A percentile compares a stretch with the other conserved stretches of the same genome.
Evolutionary conservation across 2,797 vertebrate genomes (phyloP).

Genomic region (Eidolon dupreanum): DNA sequence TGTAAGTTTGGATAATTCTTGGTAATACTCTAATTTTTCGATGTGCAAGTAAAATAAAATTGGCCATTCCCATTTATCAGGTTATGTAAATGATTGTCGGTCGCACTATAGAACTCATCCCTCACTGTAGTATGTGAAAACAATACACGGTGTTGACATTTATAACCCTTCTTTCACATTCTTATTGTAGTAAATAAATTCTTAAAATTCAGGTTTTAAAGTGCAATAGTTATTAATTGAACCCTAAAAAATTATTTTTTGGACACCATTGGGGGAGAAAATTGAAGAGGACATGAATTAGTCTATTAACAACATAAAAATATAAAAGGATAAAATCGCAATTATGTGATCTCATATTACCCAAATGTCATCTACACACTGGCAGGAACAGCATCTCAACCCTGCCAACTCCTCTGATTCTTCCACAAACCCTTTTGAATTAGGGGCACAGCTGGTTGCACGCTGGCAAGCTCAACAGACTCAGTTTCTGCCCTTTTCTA

Average conservation of each 20-base stretch:
- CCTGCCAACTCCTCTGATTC: background rate
- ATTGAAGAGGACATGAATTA: background rate
- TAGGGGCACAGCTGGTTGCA: too few relatives aligned
- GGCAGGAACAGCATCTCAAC: rapidly evolving
- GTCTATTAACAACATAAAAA: background rate
- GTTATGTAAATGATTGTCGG: background rate
- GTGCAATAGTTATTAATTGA: background rate
- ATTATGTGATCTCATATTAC: background rate
- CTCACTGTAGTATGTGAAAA: background rate
- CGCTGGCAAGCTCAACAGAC: background rate
- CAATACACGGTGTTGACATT: background rate
- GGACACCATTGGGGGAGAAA: background rate
- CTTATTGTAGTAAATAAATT: background rate
- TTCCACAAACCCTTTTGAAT: background rate
- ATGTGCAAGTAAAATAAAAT: background rate
- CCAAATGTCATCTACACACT: too few relatives aligned
- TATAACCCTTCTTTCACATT: background rate
- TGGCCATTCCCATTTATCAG: background rate
- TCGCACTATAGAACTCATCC: background rate
- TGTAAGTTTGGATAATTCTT: background rate
- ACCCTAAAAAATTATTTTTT: background rate
- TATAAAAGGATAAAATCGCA: background rate
- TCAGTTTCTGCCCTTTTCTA: background rate
- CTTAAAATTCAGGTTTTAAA: background rate
- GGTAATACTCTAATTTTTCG: background rate